Evolutionary conservation across 2,888 invertebrate species (phyloP), one percentile per base, ranked within the genome.

Genomic region (Trisateles emortualis): DNA sequence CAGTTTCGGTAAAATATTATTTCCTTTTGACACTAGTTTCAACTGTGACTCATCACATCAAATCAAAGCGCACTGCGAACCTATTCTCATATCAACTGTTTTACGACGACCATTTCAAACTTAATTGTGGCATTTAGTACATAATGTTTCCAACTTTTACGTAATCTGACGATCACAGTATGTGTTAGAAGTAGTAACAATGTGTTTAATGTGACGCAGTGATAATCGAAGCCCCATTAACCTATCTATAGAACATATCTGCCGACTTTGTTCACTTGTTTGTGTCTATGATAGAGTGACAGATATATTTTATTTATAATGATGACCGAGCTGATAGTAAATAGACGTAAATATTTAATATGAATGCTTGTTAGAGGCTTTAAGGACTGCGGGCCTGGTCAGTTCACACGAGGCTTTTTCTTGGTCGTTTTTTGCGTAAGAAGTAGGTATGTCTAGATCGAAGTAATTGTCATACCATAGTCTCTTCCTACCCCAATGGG

Each of bases 171-270:
- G 44, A 33, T 44, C 24, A 3, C 6, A 26, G 33, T 19, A 33
- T 11, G 32, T 33, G 22, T 44, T 22, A 44, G 22, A 44, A 33
- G 33, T 35, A 32, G 44, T n/a, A 44, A 44, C 33, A 14, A 33
- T 44, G 33, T 35, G 22, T 44, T 44, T 44, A 44, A 44, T 26
- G 44, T 3, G 14, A 44, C 22, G 4, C 14, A 2, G 14, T 35
- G 30, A 22, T 33, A 33, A 44, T 44, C 44, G 24, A 30, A 24
- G 24, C 13, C 4, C 13, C 24, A 19, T 44, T 35, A 6, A 5
- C 2, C 9, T 44, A 24, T 32, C 43, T 43, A 30, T 6, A 19
- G 22, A 8, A 33, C 32, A 33, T 44, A 44, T 33, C 33, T 24
- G 43, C 14, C 33, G n/a, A n/a, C 16, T 35, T 24, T 35, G n/a